Evolutionary conservation across 2,888 invertebrate species (phyloP), one percentile per base, ranked within the genome.

Genomic region (Drosophila sordidapex): DNA sequence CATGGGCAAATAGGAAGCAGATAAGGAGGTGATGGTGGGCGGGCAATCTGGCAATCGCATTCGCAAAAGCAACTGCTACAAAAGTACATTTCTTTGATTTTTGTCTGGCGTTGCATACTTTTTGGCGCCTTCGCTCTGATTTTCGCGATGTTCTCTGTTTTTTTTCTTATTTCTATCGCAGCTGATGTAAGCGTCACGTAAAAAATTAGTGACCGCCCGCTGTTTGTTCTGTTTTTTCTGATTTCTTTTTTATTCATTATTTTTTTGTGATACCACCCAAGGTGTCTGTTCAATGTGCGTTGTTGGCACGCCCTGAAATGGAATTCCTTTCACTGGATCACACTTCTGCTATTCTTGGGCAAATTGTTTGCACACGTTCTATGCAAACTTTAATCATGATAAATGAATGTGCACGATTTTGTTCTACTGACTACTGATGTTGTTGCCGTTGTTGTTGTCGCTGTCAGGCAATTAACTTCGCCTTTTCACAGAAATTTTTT

Each of bases 321-420:
- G 48, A 75, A 79, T 82, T 73, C 69, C 43, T 72, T 87, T 82
- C 81, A 80, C 76, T 66, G 53, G 73, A 76, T 62, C 61, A 21
- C 57, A 64, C 56, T 76, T 66, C 48, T 31, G 29, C 43, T 48
- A 69, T 77, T 59, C 58, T 65, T 72, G 63, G 69, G 59, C 65
- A 86, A 82, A 79, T 83, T 79, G 82, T 86, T 82, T 82, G 82
- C 86, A 81, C 84, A 77, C 84, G 78, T 71, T 78, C 83, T 74
- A 87, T 84, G 81, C 89, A 83, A 89, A 86, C 87, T 79, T 87
- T 88, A 89, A 91, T 79, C 87, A 82, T 88, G 91, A 91, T 90
- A 90, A 91, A 91, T 91, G 87, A 88, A 72, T 84, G 75, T 69
- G 49, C 54, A 75, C 74, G 87, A 84, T 72, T 83, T 54, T 52